Evolutionary conservation across 2,888 invertebrate genomes (phyloP).

Genomic region (Maniola hyperantus): DNA sequence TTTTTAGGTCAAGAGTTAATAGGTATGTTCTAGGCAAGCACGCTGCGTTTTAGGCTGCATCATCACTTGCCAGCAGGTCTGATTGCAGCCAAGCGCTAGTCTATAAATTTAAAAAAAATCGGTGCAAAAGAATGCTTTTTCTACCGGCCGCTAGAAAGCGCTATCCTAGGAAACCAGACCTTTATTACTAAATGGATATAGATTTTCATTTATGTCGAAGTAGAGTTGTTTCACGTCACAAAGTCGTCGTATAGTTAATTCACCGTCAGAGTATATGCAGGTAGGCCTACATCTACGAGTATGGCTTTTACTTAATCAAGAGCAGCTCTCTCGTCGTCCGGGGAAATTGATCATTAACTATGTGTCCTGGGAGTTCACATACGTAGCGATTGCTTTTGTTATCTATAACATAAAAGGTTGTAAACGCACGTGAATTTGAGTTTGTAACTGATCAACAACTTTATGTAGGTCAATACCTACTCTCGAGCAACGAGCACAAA

Average conservation of each 20-base stretch:
- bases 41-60: too few relatives aligned
- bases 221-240: neutral
- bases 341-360: constrained; percentile 27
- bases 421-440: neutral
- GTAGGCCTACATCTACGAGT: neutral
- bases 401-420: neutral
- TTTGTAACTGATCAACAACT: neutral
- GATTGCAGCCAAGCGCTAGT: too few relatives aligned
- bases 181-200: too few relatives aligned
- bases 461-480: neutral
- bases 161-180: too few relatives aligned
- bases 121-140: too few relatives aligned
- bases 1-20: too few relatives aligned
- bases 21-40: too few relatives aligned
- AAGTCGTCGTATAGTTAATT: constrained; percentile 4
- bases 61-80: too few relatives aligned
- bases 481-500: neutral
- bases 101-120: too few relatives aligned
- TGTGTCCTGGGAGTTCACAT: constrained; percentile 11
- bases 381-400: constrained; percentile 10
- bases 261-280: neutral
- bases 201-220: too few relatives aligned
- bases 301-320: constrained; percentile 16
- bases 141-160: too few relatives aligned
- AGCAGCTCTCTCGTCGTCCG: constrained; percentile 3